Evolutionary conservation across 1,140 invertebrate genomes (phyloP).

Genomic region (Dendroctonus valens): DNA sequence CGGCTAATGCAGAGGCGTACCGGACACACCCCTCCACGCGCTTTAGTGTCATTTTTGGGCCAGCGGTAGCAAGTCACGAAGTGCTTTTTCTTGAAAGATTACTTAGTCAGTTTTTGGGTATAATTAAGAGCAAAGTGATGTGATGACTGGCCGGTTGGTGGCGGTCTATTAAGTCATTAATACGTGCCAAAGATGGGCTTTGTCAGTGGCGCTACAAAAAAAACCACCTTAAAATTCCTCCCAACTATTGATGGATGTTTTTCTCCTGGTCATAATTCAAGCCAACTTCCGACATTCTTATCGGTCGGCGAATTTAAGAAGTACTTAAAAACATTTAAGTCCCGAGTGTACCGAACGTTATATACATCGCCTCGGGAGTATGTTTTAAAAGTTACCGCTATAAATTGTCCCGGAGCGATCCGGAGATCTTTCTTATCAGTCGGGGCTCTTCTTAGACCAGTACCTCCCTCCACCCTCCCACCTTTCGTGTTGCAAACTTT

Average conservation of each 20-base stretch:
- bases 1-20: conserved; percentile 39
- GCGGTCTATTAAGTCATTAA: conserved; percentile 22
- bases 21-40: conserved; percentile 32
- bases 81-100: conserved; percentile 21
- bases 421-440: conserved; percentile 50
- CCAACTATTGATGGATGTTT: no score
- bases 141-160: conserved; percentile 25
- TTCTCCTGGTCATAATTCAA: conserved; percentile 14
- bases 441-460: conserved; percentile 39
- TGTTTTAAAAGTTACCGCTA: conserved; percentile 53
- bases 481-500: conserved; percentile 21
- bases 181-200: conserved; percentile 6
- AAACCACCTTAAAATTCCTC: no score
- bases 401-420: conserved; percentile 52
- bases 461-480: conserved; percentile 9
- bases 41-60: conserved; percentile 36
- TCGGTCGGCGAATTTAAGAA: conserved; percentile 42
- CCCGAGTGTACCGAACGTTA: conserved; percentile 48
- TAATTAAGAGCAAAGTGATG: conserved; percentile 33
- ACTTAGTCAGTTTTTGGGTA: conserved; percentile 29
- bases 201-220: no score
- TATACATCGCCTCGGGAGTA: conserved; percentile 48
- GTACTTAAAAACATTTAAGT: conserved; percentile 46
- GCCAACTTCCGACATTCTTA: conserved; percentile 31
- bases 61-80: conserved; percentile 37